phyloP scores from a whole-genome alignment of 2,888 invertebrate genomes.

The Zaprionus lineosus region DNA sequence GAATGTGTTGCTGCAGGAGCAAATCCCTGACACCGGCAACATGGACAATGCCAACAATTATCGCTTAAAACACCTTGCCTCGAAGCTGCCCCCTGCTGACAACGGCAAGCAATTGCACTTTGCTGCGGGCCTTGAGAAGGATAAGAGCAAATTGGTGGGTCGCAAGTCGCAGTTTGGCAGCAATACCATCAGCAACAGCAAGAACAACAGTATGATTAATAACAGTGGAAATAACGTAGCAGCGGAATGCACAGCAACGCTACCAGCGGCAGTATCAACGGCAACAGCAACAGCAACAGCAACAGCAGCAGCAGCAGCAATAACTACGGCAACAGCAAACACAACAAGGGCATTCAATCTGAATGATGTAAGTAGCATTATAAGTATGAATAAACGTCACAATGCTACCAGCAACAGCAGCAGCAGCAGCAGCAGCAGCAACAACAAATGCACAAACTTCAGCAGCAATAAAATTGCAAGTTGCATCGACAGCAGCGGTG shows the following conservation, averaged over 20 bases:
- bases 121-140: constrained; percentile 23
- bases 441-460: constrained; percentile 24
- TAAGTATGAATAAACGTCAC: constrained; percentile 57
- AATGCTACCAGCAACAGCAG: constrained; percentile 60
- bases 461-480: constrained; percentile 23
- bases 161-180: constrained; percentile 39
- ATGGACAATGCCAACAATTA: constrained; percentile 31
- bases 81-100: constrained; percentile 48
- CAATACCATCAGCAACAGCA: constrained; percentile 26
- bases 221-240: constrained; percentile 25
- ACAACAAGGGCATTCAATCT: constrained; percentile 63
- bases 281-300: constrained; percentile 15
- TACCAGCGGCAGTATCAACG: constrained; percentile 23
- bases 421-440: constrained; percentile 24
- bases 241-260: constrained; percentile 20
- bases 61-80: constrained; percentile 53
- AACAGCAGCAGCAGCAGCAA: constrained; percentile 14
- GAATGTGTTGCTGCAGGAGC: neutral
- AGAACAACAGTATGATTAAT: constrained; percentile 25
- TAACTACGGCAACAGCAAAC: constrained; percentile 18
- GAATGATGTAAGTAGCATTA: constrained; percentile 73
- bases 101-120: constrained; percentile 30
- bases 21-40: constrained; percentile 16
- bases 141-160: constrained; percentile 29
- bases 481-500: constrained; percentile 28